A percentile compares a stretch with the other conserved stretches of the same genome.
Conservation (phyloP, 2,797 vertebrate genomes). For the Pempheris klunzingeri region DNA sequence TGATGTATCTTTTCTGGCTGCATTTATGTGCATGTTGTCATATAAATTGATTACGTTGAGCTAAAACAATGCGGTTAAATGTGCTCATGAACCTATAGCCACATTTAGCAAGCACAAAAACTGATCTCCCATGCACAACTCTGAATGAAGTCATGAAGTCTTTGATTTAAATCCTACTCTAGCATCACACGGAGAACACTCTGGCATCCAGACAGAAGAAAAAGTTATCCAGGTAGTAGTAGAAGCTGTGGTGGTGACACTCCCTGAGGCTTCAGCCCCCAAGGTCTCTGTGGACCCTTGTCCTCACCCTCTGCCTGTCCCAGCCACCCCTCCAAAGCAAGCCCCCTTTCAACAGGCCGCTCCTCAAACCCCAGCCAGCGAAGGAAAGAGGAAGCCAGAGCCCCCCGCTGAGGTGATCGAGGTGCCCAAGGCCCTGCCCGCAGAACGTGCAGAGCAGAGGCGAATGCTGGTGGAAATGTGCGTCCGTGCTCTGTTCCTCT, state of each 20-base stretch:
- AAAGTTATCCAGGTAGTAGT: slow-evolving; percentile 79
- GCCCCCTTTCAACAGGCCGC: slow-evolving; percentile 52
- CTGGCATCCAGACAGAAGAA: slow-evolving; percentile 72
- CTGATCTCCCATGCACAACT: not conserved
- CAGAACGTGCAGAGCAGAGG: slow-evolving; percentile 88
- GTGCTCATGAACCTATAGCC: not conserved
- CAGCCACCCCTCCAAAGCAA: slow-evolving; percentile 69
- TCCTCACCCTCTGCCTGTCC: slow-evolving; percentile 60
- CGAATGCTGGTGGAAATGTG: slow-evolving; percentile 93
- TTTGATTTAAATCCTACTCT: slow-evolving; percentile 11
- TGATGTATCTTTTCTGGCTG: not conserved
- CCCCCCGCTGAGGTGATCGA: slow-evolving; percentile 81
- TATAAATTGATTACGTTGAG: too few species aligned
- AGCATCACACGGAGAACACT: slow-evolving; percentile 71
- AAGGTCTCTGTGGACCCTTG: slow-evolving; percentile 64
- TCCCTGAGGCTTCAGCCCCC: slow-evolving; percentile 64
- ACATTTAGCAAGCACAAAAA: not conserved
- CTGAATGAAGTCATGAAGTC: not conserved
- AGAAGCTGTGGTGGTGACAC: slow-evolving; percentile 77
- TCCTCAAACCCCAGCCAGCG: slow-evolving; percentile 67
- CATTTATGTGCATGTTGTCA: too few species aligned
- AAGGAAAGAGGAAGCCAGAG: slow-evolving; percentile 88
- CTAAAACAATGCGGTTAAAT: too few species aligned
- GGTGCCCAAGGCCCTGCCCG: slow-evolving; percentile 90
- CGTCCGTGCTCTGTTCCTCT: slow-evolving; percentile 90